Evolutionary conservation across 2,888 invertebrate genomes (phyloP), one percentile per base, ranked within the genome.

Genomic region (Tetragonisca angustula): DNA sequence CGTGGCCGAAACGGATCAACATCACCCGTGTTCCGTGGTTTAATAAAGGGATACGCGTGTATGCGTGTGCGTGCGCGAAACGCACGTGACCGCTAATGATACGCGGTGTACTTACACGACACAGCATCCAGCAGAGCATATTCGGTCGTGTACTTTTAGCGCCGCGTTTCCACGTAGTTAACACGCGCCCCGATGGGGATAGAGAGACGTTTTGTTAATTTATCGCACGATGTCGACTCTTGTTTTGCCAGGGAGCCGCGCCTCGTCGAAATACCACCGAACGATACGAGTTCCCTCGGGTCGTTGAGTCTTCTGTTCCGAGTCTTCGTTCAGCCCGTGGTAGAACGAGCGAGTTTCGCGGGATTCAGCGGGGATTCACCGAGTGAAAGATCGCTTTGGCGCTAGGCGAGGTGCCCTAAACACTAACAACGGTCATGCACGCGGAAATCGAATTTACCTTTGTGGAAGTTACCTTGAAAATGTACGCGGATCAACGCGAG

Each of bases 31-130:
- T 54, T 11, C 56, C 61, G 69, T 19, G 59, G 69, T 56, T 81
- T 74, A 71, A 81, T 79, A 52, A 69, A 80, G 43, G 43, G 80
- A 49, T 52, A 27, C 67, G 62, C 54, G 62, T 9, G 17, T 52
- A 27, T 61, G 62, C 54, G 62, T 9, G 17, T 24, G 56, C 72
- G 50, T 43, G 64, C 72, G 50, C 27, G 56, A 81, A 83, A 70
- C 50, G 56, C 71, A 72, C 83, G 68, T 72, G 76, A 69, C 68
- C 75, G 43, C 67, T 83, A 81, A 83, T 74, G 73, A 75, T 80
- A n/a, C 75, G 27, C 59, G 52, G 24, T 43, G 59, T 52, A 65
- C 67, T 52, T 52, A 74, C 59, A 52, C 52, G 56, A n/a, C 59
- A 27, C 49, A 5, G 21, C 59, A 61, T 65, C n/a, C 32, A 67